Evolutionary conservation across 1,140 invertebrate genomes (phyloP).

Genomic region (Aphis gossypii): DNA sequence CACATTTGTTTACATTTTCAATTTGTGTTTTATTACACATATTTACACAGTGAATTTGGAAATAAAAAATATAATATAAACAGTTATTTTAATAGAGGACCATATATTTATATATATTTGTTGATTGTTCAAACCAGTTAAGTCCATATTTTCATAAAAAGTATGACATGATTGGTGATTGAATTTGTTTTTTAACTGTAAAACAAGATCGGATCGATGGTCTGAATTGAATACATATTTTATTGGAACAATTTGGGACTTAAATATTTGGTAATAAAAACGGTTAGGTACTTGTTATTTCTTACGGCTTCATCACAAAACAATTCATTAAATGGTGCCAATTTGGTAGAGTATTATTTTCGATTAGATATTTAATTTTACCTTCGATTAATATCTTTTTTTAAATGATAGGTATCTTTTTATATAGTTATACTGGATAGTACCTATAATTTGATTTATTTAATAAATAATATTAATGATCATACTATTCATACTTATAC

Average conservation of each 20-base stretch:
- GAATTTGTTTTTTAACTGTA: neutral
- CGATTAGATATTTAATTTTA: neutral
- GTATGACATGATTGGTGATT: neutral
- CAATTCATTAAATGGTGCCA: neutral
- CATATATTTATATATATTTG: neutral
- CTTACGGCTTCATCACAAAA: neutral
- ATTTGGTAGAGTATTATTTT: neutral
- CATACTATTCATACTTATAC: too few species aligned
- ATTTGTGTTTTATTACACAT: neutral
- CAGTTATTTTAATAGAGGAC: neutral
- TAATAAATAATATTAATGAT: too few species aligned
- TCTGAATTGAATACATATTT: neutral
- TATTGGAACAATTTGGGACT: neutral
- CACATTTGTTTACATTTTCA: neutral
- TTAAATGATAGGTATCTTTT: neutral
- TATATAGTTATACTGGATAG: too few species aligned
- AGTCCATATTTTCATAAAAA: neutral
- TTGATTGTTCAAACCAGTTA: neutral
- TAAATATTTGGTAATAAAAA: neutral
- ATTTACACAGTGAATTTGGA: neutral
- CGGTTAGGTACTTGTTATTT: neutral
- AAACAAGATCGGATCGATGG: neutral
- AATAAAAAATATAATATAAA: neutral
- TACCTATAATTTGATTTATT: too few species aligned
- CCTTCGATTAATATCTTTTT: neutral